Evolutionary conservation across 1,140 invertebrate species (phyloP).

Genomic region (Oncopeltus fasciatus): DNA sequence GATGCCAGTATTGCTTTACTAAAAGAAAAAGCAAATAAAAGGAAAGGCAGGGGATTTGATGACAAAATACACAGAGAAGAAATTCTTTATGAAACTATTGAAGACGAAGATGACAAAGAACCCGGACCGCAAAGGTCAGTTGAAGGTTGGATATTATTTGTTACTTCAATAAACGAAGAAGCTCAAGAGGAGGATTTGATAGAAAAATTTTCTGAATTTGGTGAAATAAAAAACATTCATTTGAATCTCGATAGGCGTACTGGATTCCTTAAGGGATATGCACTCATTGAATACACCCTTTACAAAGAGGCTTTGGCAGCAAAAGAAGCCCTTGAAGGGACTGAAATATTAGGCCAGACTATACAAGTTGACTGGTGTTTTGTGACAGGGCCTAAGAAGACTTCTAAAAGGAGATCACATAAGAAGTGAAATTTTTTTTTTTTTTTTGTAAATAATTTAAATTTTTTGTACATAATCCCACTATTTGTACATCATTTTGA

Average conservation of each 20-base stretch:
- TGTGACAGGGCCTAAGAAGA: constrained; percentile 57
- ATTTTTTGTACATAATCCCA: too few relatives aligned
- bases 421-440: neutral
- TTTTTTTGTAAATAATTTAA: too few relatives aligned
- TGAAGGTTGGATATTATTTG: constrained; percentile 97
- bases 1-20: constrained; percentile 42
- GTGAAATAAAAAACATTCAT: constrained; percentile 96
- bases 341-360: constrained; percentile 78
- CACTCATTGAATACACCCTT: constrained; percentile 90
- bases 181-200: constrained; percentile 94
- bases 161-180: constrained; percentile 94
- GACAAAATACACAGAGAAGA: constrained; percentile 54
- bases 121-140: constrained; percentile 90
- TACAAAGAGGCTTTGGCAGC: constrained; percentile 90
- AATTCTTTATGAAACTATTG: constrained; percentile 72
- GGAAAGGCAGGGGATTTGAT: constrained; percentile 84
- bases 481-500: too few relatives aligned
- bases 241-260: constrained; percentile 91
- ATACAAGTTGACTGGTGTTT: constrained; percentile 96
- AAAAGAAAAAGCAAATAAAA: constrained; percentile 87
- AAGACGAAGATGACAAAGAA: constrained; percentile 57
- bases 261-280: constrained; percentile 95
- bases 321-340: constrained; percentile 76
- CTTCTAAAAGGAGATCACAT: neutral
- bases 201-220: constrained; percentile 92